Percentiles rank a stretch among this genome's conserved stretches.
These are phyloP conservation scores for Cyprinodon tularosa DNA, from an alignment of 2,113 vertebrate species.

Conservation along the genomic window DNA sequence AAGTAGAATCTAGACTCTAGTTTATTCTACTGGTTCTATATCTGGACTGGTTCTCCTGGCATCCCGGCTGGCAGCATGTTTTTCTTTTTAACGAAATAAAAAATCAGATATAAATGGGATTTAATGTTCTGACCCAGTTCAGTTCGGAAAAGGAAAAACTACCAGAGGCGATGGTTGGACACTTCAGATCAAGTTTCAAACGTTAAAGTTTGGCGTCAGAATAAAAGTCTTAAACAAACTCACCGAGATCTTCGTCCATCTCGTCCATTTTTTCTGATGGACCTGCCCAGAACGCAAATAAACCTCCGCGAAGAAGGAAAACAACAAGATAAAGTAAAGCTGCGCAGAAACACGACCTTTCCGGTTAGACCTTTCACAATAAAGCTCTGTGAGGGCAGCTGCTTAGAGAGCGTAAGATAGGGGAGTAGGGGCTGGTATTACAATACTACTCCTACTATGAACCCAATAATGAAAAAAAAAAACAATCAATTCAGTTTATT, in stretches of 20 bases:
- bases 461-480: too few relatives aligned
- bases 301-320: not conserved
- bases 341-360: not conserved
- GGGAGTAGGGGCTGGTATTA: too few relatives aligned
- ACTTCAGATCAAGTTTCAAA: not conserved
- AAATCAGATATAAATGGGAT: not conserved
- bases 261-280: slow-evolving; percentile 41
- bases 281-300: not conserved
- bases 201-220: too few relatives aligned
- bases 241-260: slow-evolving; percentile 51
- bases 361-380: not conserved
- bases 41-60: too few relatives aligned
- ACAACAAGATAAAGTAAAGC: too few relatives aligned
- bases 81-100: not conserved
- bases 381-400: not conserved
- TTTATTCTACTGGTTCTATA: not conserved
- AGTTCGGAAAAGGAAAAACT: not conserved
- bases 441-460: too few relatives aligned
- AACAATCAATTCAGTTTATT: too few relatives aligned
- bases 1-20: not conserved
- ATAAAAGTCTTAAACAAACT: slow-evolving; percentile 20
- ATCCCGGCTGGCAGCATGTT: too few relatives aligned
- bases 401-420: not conserved
- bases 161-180: not conserved
- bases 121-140: not conserved